A percentile compares a stretch with the other conserved stretches of the same genome.
Evolutionary conservation across 2,888 invertebrate species (phyloP).

Genomic region (Dicycla oo): DNA sequence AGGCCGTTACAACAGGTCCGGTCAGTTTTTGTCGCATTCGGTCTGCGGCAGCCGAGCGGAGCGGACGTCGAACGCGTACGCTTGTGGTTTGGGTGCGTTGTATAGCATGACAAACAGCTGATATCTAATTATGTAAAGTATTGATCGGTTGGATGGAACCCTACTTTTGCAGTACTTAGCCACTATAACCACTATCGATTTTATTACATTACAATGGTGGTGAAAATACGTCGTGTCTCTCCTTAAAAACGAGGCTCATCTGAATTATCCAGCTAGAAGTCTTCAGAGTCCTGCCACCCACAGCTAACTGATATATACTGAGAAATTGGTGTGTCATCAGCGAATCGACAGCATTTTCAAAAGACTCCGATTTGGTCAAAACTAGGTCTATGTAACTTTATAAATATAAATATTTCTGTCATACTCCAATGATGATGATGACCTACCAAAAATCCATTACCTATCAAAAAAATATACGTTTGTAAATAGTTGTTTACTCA

Average conservation of each 20-base stretch:
- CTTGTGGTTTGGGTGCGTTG: constrained; percentile 54
- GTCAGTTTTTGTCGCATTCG: constrained; percentile 79
- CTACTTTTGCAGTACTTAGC: constrained; percentile 9
- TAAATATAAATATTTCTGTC: no score
- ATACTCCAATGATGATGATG: not conserved
- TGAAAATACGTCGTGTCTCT: no score
- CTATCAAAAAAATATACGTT: no score
- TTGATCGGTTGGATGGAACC: constrained; percentile 35
- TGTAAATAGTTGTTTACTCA: no score
- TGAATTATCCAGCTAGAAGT: not conserved
- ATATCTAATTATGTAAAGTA: constrained; percentile 39
- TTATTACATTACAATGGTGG: not conserved
- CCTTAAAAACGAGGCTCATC: no score
- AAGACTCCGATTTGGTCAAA: not conserved
- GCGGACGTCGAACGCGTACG: constrained; percentile 54
- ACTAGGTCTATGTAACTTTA: not conserved
- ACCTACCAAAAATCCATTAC: not conserved
- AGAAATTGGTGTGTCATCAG: not conserved
- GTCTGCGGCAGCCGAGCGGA: constrained; percentile 53
- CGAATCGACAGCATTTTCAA: not conserved
- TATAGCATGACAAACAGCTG: constrained; percentile 44
- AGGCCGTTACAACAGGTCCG: constrained; percentile 83
- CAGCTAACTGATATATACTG: not conserved
- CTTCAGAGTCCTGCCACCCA: not conserved
- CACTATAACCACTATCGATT: not conserved